phyloP scores from a whole-genome alignment of 2,113 vertebrate species.

The Poeciliopsis occidentalis region DNA sequence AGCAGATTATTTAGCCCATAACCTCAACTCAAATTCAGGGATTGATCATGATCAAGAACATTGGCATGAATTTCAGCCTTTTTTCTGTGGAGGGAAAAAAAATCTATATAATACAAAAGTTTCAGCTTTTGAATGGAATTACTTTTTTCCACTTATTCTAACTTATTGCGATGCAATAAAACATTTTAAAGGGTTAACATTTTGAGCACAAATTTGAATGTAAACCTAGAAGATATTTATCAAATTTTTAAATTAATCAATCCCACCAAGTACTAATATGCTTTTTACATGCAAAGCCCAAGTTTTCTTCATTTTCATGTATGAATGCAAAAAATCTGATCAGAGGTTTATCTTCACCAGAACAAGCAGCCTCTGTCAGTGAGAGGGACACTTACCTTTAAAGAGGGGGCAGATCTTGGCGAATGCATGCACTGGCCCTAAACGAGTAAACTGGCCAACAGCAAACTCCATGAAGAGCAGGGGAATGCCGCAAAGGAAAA shows the following conservation, averaged over 20 bases:
- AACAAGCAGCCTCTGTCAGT: background rate
- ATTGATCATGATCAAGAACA: background rate
- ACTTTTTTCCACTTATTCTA: background rate
- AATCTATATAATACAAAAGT: background rate
- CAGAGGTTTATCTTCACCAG: background rate
- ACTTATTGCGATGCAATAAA: background rate
- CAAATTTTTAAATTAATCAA: background rate
- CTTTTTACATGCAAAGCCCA: background rate
- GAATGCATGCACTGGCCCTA: conserved; percentile 78
- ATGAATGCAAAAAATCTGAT: background rate
- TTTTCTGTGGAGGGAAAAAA: background rate
- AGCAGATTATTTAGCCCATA: background rate
- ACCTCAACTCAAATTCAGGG: background rate
- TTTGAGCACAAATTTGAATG: background rate
- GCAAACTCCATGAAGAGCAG: conserved; percentile 80
- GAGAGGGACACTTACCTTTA: conserved; percentile 76
- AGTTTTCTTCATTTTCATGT: background rate
- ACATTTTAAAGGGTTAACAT: background rate
- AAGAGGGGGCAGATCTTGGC: conserved; percentile 79
- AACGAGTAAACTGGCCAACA: conserved; percentile 77
- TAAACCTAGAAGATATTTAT: background rate
- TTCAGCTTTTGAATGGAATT: background rate
- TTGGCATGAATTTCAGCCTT: background rate
- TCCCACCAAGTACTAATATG: background rate
- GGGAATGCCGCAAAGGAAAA: conserved; percentile 79